Evolutionary conservation across 2,113 vertebrate genomes (phyloP), one percentile per base, ranked within the genome.

Genomic region (Cheirogaleus medius): DNA sequence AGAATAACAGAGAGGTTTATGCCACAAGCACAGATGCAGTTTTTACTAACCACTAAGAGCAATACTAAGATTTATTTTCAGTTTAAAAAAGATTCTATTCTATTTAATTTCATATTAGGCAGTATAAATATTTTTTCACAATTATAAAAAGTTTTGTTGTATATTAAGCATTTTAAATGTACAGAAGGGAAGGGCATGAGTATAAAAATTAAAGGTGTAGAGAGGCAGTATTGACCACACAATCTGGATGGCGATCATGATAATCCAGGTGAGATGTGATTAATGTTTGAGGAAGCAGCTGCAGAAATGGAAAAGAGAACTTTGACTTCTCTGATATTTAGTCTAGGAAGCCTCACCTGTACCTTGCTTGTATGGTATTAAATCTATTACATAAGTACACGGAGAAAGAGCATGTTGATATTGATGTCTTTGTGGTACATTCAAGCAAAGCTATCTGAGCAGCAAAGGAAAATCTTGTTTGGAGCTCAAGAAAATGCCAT

Each of bases 51-150:
- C 2, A 92, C 12, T 69, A 66, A 78, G 20, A 91, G 13, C 29
- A 89, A n/a, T 66, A 73, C 8, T 91, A 37, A 92, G 64, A 78
- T 73, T 74, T 60, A 60, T 90, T 52, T 63, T 90, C 47, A 60
- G 25, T 84, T 96, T 91, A 89, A 76, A 93, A 85, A 20, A 63
- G 39, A 56, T 52, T 12, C 1, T 49, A 25, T 81, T 21, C 25
- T 88, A 14, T 82, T 94, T 92, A 68, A 83, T 90, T 92, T 96
- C 94, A 63, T 95, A 87, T 83, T 54, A 73, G 3, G 12, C 66
- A 1, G 3, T 87, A 42, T 89, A 14, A 69, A 8, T 21, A 71
- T 91, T 68, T 84, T 90, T 77, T 94, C 56, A 87, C 25, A 90
- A 69, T 94, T 85, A 58, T 29, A 76, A 52, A 12, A 88, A 47